Evolutionary conservation across 2,113 vertebrate genomes (phyloP), one percentile per base, ranked within the genome.

Genomic region (Siphamia tubifer): DNA sequence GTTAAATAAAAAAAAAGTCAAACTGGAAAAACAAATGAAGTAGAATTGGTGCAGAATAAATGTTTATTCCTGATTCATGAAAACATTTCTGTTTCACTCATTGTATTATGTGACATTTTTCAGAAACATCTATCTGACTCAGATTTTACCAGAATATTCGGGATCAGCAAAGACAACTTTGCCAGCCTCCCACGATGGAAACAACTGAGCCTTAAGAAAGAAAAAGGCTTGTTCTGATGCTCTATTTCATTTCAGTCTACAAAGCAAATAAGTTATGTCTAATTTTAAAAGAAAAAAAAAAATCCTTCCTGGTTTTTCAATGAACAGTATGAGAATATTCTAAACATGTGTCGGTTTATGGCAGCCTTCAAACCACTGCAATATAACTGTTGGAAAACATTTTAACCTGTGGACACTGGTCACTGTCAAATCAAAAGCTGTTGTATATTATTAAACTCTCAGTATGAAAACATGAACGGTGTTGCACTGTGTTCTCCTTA

Each of bases 151-250:
- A 6, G 11, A 4, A 19, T 94, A 2, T 94, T 97, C 72, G 93
- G 92, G 36, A 87, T 96, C 43, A 83, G 81, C 39, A 93, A 93
- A 78, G 93, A 89, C 2, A 47, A 92, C 9, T 97, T 94, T 72
- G 63, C 8, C 20, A 42, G 57, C 21, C 60, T 96, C 35, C 95
- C 95, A 0, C 81, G 57, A 27, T 97, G 95, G 96, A 96, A 93
- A 72, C 92, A 95, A 76, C 77, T 93, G 38, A 92, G 82, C 6
- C 11, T 95, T 52, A 97, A 97, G 89, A 96, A 97, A 85, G 81
- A 87, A 15, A 92, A 79, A 10, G 92, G 93, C 13, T 73, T 97
- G 71, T 97, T 97, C 83, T 97, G 77, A 92, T 4, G 7, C 17
- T 4, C 6, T 28, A 16, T 3, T 15, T 1, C 15, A 3, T 38